Conservation (phyloP, 1,140 invertebrate species). For the Tetragnatha versicolor region DNA sequence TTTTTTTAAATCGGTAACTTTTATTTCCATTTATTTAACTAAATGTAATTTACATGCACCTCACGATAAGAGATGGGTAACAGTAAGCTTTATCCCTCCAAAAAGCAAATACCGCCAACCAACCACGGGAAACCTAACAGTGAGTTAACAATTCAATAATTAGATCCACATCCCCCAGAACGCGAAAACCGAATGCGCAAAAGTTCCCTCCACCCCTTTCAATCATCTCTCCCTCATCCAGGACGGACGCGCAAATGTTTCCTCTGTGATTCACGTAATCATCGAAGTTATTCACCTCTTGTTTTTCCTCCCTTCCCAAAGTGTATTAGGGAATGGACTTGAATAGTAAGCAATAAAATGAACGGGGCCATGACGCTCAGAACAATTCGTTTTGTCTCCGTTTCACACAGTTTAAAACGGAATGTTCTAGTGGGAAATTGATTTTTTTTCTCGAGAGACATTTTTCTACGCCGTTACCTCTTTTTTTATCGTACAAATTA, state of each 20-base stretch:
- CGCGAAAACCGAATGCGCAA: no score
- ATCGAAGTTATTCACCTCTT: constrained; percentile 27
- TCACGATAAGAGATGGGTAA: no score
- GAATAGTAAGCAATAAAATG: constrained; percentile 44
- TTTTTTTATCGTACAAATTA: constrained; percentile 36
- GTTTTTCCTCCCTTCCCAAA: neutral
- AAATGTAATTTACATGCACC: no score
- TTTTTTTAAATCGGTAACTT: no score
- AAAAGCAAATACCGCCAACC: no score
- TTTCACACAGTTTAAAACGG: constrained; percentile 43
- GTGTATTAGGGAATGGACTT: constrained; percentile 23
- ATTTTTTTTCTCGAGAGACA: neutral
- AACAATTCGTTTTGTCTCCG: constrained; percentile 42
- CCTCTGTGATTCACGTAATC: constrained; percentile 47
- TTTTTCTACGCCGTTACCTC: neutral
- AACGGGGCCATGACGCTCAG: constrained; percentile 31
- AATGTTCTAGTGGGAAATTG: constrained; percentile 15
- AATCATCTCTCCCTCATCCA: constrained; percentile 19
- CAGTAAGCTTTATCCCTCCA: no score
- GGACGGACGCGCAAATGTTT: constrained; percentile 22
- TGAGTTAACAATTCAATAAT: no score
- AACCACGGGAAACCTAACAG: no score
- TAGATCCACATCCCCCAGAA: no score
- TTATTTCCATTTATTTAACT: no score
- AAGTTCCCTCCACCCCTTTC: constrained; percentile 2